These are phyloP conservation scores for Mallotus villosus DNA, from an alignment of 2,797 vertebrate species.

Conservation along the genomic window DNA sequence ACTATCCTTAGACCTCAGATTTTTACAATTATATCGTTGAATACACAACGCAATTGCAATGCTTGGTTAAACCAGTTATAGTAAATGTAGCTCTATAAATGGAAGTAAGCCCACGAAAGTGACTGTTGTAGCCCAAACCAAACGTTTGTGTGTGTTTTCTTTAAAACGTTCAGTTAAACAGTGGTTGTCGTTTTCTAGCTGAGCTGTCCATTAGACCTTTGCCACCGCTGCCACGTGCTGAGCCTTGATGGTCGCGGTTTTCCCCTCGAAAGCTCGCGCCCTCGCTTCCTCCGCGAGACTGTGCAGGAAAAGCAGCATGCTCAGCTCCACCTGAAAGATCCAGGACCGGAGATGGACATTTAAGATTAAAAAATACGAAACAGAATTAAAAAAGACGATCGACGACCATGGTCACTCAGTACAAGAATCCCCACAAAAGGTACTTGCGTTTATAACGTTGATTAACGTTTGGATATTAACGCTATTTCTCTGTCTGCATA, in stretches of 20 bases:
- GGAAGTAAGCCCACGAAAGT: too few relatives aligned
- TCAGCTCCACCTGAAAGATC: constrained; percentile 81
- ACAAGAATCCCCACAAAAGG: not conserved
- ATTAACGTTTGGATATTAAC: not conserved
- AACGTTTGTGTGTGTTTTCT: not conserved
- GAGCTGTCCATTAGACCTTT: constrained; percentile 55
- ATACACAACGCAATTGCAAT: too few relatives aligned
- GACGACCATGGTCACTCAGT: not conserved
- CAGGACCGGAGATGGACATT: not conserved
- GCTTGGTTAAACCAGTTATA: too few relatives aligned
- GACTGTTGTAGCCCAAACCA: not conserved
- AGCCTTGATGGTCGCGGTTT: constrained; percentile 78
- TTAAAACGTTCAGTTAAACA: not conserved
- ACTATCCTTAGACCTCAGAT: too few relatives aligned
- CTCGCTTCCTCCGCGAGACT: constrained; percentile 86
- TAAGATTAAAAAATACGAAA: not conserved
- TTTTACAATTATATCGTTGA: too few relatives aligned
- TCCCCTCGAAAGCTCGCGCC: constrained; percentile 82
- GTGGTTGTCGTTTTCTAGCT: not conserved
- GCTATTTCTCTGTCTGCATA: too few relatives aligned
- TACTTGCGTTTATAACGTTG: not conserved
- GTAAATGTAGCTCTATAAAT: too few relatives aligned
- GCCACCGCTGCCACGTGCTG: constrained; percentile 79
- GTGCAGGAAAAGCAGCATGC: constrained; percentile 82
- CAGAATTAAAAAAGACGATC: too few relatives aligned